These are phyloP conservation scores for Pachliopta kotzebuea DNA, from an alignment of 2,888 invertebrate genomes.

Conservation along the genomic window DNA sequence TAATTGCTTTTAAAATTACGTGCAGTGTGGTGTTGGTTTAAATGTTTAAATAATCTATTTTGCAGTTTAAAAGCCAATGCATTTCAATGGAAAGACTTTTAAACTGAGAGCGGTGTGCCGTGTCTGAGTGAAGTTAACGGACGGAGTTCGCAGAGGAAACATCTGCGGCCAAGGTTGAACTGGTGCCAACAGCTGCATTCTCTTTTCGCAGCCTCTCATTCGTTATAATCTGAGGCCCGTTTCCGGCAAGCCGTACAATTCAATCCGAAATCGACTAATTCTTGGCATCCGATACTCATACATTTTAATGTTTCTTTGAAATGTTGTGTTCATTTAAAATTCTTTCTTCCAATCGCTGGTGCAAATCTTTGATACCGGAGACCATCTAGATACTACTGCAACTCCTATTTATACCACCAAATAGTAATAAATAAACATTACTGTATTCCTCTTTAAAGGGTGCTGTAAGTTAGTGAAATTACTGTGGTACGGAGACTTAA, in stretches of 20 bases:
- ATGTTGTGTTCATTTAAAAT: neutral
- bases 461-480: too few species aligned
- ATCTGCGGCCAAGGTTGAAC: conserved; percentile 56
- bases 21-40: too few species aligned
- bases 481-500: too few species aligned
- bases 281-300: conserved; percentile 28
- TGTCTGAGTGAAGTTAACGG: conserved; percentile 32
- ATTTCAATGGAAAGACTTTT: neutral
- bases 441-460: too few species aligned
- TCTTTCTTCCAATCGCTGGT: too few species aligned
- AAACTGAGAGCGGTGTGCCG: neutral
- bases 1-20: too few species aligned
- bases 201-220: conserved; percentile 42
- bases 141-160: conserved; percentile 36
- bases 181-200: conserved; percentile 60
- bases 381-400: too few species aligned
- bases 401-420: too few species aligned
- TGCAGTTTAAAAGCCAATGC: neutral
- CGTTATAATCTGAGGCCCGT: conserved; percentile 50
- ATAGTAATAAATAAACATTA: too few species aligned
- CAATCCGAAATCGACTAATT: conserved; percentile 30
- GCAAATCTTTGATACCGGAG: too few species aligned
- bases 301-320: neutral
- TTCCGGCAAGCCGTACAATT: conserved; percentile 40
- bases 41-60: neutral